phyloP scores from a whole-genome alignment of 1,140 invertebrate species.

The Stegodyphus mimosarum region DNA sequence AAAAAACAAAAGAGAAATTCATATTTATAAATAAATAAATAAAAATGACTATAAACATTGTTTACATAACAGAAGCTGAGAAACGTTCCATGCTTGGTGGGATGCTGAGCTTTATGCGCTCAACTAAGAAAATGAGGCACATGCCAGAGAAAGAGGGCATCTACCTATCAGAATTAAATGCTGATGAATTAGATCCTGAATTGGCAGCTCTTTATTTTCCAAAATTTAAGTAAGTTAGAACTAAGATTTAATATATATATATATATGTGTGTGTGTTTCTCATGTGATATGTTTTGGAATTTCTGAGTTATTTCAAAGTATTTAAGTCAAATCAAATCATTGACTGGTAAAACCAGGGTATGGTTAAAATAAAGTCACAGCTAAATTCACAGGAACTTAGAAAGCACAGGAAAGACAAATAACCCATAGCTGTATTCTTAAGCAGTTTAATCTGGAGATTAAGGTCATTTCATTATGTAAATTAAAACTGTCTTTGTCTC shows the following conservation, averaged over 20 bases:
- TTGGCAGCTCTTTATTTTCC: slow-evolving; percentile 90
- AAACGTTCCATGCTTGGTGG: slow-evolving; percentile 85
- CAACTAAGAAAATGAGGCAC: slow-evolving; percentile 78
- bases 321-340: no score
- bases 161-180: slow-evolving; percentile 92
- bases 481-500: not conserved
- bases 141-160: slow-evolving; percentile 82
- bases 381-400: no score
- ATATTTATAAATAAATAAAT: not conserved
- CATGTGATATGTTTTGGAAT: not conserved
- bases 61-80: slow-evolving; percentile 68
- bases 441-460: not conserved
- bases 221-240: slow-evolving; percentile 62
- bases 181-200: slow-evolving; percentile 89
- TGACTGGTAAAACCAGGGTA: no score
- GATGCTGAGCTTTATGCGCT: slow-evolving; percentile 93
- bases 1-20: no score
- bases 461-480: not conserved
- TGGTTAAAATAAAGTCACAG: no score
- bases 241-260: no score
- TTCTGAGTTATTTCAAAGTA: not conserved
- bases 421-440: no score
- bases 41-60: not conserved
- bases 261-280: no score
- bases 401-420: no score